phyloP scores from a whole-genome alignment of 2,888 invertebrate species.

The Callyntrura sp. region DNA sequence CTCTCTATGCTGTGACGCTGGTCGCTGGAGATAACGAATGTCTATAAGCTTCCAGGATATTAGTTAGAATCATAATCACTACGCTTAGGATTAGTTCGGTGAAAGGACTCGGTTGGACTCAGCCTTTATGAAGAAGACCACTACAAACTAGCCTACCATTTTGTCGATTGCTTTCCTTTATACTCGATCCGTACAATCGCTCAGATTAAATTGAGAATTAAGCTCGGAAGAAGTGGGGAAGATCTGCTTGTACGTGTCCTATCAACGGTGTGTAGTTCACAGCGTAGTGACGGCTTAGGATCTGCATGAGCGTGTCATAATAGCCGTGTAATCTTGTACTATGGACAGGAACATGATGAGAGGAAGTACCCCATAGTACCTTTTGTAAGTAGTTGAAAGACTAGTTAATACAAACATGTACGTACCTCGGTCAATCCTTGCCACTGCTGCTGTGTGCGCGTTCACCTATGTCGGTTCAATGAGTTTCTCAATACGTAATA shows the following conservation, averaged over 20 bases:
- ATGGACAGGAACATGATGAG: no score
- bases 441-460: background rate
- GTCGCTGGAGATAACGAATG: background rate
- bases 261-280: constrained; percentile 18
- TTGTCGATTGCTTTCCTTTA: constrained; percentile 33
- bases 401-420: background rate
- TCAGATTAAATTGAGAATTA: constrained; percentile 24
- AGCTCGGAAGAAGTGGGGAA: constrained; percentile 6
- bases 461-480: no score
- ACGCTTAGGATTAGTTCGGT: background rate
- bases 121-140: background rate
- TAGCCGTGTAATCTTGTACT: constrained; percentile 19
- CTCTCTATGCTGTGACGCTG: background rate
- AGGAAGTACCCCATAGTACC: no score
- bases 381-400: background rate
- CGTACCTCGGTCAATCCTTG: no score
- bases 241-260: background rate
- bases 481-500: background rate
- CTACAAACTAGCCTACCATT: background rate
- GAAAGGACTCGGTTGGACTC: background rate
- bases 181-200: background rate
- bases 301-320: constrained; percentile 38
- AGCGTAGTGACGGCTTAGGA: constrained; percentile 21
- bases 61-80: constrained; percentile 15
- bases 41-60: background rate